Evolutionary conservation across 2,888 invertebrate genomes (phyloP), one percentile per base, ranked within the genome.

Genomic region (Hirtodrosophila histrioides): DNA sequence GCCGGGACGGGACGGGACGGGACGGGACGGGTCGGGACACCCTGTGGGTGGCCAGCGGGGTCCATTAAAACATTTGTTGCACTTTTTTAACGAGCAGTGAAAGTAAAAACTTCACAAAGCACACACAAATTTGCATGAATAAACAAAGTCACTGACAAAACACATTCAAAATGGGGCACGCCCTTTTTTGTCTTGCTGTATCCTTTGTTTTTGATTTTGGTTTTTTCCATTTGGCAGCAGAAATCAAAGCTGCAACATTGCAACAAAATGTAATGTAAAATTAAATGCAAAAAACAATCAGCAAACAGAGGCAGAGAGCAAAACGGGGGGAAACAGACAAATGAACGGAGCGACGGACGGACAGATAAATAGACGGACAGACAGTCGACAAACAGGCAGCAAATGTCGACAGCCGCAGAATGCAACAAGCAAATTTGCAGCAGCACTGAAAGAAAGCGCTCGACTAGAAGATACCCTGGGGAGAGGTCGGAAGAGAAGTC

Each of bases 271-370:
- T 81, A 81, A 81, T 87, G 78, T 64, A 69, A 70, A 83, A 86
- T 86, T 82, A 86, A 82, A 86, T 73, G 80, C 61, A 65, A 73
- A 72, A 86, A 79, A 72, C 82, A 81, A 78, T 69, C 82, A 74
- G 41, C 60, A 50, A 54, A 53, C 57, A 66, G 37, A 48, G 57
- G 31, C 24, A 45, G 50, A 57, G 29, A 41, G 35, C 23, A 31
- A 33, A 44, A 37, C 41, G 31, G 43, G 41, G 11, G 41, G 44
- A n/a, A 29, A 57, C 39, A 24, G 40, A 27, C 11, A 17, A 43
- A n/a, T 6, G 43, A 4, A 24, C 33, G 3, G 51, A 17, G 35
- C 1, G 41, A 43, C 29, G 37, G 37, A 12, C 3, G 43, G 41
- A 44, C 23, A 12, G 29, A 11, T 7, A n/a, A 41, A 37, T 7